Evolutionary conservation across 1,140 invertebrate genomes (phyloP).

Genomic region (Musca vetustissima): DNA sequence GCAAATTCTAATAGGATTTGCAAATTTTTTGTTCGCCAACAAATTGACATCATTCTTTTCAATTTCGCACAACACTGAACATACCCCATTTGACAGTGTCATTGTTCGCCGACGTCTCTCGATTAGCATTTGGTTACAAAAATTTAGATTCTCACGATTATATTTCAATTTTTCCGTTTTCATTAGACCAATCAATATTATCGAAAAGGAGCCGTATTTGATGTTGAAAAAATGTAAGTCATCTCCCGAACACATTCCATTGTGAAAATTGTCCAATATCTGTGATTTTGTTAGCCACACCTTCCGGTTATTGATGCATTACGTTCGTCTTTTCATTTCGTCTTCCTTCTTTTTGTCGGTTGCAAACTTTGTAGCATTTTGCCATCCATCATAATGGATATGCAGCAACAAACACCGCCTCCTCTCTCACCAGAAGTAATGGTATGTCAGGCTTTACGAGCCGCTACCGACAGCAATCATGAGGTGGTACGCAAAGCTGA

Average conservation of each 20-base stretch:
- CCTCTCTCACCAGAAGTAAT: slow-evolving; percentile 41
- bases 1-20: too few species aligned
- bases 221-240: slow-evolving; percentile 15
- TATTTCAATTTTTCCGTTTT: slow-evolving; percentile 1
- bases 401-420: slow-evolving; percentile 26
- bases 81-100: slow-evolving; percentile 2
- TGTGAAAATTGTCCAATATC: background rate
- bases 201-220: background rate
- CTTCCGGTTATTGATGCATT: background rate
- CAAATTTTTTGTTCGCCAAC: too few species aligned
- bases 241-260: too few species aligned
- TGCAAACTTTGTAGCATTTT: slow-evolving; percentile 4
- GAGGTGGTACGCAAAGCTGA: slow-evolving; percentile 85
- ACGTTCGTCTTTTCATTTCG: too few species aligned
- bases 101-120: slow-evolving; percentile 1
- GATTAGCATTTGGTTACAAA: slow-evolving; percentile 11
- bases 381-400: slow-evolving; percentile 2
- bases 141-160: slow-evolving; percentile 11
- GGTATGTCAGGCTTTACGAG: slow-evolving; percentile 64
- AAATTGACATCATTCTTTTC: too few species aligned
- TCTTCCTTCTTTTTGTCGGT: background rate
- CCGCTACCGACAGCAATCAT: slow-evolving; percentile 82
- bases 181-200: slow-evolving; percentile 9
- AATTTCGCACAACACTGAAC: background rate
- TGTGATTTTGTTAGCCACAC: slow-evolving; percentile 4